Evolutionary conservation across 53 echinoderm and acorn worm genomes (phyloP).

Genomic region (Echinometra lucunter): DNA sequence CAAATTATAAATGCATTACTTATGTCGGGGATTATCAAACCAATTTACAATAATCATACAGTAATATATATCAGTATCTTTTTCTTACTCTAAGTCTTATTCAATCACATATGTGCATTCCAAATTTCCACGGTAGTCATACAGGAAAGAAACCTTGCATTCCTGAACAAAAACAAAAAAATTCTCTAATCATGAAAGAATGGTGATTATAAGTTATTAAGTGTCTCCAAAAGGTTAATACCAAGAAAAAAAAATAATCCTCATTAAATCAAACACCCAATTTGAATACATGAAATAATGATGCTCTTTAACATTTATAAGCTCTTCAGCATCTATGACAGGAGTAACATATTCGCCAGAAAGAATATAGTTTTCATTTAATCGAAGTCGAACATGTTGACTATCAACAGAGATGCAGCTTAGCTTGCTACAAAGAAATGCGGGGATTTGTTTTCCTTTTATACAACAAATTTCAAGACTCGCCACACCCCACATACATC

Average conservation of each 20-base stretch:
- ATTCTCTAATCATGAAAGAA: not conserved
- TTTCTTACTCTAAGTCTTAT: not conserved
- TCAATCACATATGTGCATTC: not conserved
- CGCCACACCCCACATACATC: not conserved
- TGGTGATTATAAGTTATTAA: not conserved
- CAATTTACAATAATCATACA: not conserved
- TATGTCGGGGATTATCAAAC: not conserved
- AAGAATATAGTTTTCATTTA: too few relatives aligned
- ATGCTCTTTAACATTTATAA: not conserved
- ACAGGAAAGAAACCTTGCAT: not conserved
- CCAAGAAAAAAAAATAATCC: not conserved
- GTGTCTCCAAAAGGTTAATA: not conserved
- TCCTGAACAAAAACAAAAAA: not conserved
- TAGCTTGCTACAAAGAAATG: too few relatives aligned
- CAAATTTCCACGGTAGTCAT: not conserved
- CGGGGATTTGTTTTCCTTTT: too few relatives aligned
- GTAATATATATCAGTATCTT: not conserved
- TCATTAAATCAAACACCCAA: not conserved
- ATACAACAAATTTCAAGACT: too few relatives aligned
- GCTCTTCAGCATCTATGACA: not conserved
- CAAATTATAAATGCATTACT: not conserved
- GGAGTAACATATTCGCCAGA: not conserved
- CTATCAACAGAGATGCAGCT: too few relatives aligned
- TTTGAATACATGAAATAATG: not conserved
- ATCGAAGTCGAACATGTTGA: too few relatives aligned